Percentiles rank a stretch among this genome's conserved stretches.
Evolutionary conservation across 2,113 vertebrate genomes (phyloP).

Genomic region (Isurus oxyrinchus): DNA sequence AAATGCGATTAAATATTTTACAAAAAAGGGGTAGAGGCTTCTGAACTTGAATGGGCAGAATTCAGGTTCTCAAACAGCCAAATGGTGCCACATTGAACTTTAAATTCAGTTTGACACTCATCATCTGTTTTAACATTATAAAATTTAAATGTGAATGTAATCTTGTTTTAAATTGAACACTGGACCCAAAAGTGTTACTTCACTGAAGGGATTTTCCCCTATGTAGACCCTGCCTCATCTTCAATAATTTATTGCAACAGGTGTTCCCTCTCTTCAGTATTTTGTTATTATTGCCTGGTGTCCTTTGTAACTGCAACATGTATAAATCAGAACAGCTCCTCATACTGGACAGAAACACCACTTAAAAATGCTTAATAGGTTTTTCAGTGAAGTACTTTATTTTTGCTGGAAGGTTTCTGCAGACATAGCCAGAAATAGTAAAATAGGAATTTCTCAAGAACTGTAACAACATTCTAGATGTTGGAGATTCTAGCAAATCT

Average conservation of each 20-base stretch:
- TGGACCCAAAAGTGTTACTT: neutral
- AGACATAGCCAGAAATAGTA: neutral
- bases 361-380: neutral
- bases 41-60: neutral
- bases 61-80: neutral
- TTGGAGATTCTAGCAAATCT: neutral
- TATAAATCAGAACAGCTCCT: neutral
- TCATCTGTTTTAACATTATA: neutral
- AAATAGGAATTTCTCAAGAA: neutral
- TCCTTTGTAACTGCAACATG: neutral
- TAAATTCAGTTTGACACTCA: neutral
- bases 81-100: neutral
- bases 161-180: neutral
- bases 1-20: neutral
- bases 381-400: neutral
- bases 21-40: neutral
- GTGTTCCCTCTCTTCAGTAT: neutral
- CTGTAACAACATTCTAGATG: neutral
- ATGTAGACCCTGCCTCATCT: neutral
- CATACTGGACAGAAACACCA: neutral
- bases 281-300: neutral
- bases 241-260: constrained; percentile 13
- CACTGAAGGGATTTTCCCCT: neutral
- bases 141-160: neutral
- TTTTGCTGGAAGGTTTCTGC: neutral